Base-by-base conservation (phyloP, 2,888 invertebrate species). In the Folsomia candida region DNA sequence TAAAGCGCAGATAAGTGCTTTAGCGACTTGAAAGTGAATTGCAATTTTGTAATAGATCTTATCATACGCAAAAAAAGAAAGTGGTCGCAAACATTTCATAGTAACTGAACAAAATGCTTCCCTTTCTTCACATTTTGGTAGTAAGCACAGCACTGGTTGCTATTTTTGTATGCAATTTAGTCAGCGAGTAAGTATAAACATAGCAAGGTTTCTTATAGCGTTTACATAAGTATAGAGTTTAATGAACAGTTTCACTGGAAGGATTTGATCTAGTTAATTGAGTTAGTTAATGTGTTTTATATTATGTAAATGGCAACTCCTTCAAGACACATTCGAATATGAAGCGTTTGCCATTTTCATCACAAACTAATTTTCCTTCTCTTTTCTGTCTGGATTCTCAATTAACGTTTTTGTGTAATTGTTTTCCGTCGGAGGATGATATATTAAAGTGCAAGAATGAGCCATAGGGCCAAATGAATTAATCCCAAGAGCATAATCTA, bases 331-430 rank as follows among this genome's bases (percentile, higher is more conserved):
- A 54, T 54, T 20, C 6, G n/a, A n/a, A n/a, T n/a, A n/a, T n/a
- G n/a, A n/a, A n/a, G n/a, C n/a, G n/a, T 20, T 54, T 54, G 22
- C 54, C 37, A 54, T 4, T 54, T 54, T 54, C 4, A 54, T 6
- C 54, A 54, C 22, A n/a, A 54, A 54, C 4, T 20, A 54, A 54
- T 54, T 54, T 54, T 54, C 54, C n/a, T 54, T 54, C 54, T 25
- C 6, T 47, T 47, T 14, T 14, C 47, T 14, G 14, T 9, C 29
- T 25, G 20, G n/a, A 11, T 20, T 54, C 65, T 54, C 26, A 65
- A 65, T 65, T 65, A 65, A 25, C 51, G 65, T 65, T 65, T 65
- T 51, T 65, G 65, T 65, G 26, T 65, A 65, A 65, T 65, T 65
- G 65, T 65, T 65, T 65, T 37, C 27, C 37, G 51, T 54, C 51